Conservation (phyloP, 2,113 vertebrate genomes). For the Macrotus californicus region DNA sequence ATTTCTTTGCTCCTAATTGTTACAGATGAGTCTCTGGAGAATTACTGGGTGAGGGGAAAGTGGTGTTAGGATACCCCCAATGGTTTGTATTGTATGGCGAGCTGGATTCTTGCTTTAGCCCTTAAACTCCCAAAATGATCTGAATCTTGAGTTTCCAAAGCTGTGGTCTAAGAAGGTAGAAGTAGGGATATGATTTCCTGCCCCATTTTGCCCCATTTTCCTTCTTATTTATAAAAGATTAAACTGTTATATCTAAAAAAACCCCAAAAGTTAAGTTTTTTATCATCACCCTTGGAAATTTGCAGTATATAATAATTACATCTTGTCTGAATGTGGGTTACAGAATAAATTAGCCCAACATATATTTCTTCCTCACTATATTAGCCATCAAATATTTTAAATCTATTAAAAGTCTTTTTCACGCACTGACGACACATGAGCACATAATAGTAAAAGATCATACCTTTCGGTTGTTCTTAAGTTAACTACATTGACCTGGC, state of each 20-base stretch:
- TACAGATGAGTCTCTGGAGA: not conserved
- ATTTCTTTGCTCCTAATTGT: not conserved
- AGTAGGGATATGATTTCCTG: not conserved
- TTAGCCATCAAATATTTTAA: not conserved
- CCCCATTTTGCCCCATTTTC: not conserved
- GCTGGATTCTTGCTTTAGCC: not conserved
- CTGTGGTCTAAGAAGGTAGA: not conserved
- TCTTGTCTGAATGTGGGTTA: not conserved
- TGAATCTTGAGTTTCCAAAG: constrained; percentile 9
- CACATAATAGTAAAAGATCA: not conserved
- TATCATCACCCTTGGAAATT: not conserved
- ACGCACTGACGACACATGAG: not conserved
- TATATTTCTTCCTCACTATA: not conserved
- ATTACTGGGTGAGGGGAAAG: not conserved
- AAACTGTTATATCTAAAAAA: not conserved
- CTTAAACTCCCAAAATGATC: not conserved
- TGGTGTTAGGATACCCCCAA: not conserved
- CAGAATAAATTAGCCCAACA: not conserved
- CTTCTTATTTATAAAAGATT: constrained; percentile 17
- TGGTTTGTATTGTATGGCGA: not conserved
- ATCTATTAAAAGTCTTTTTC: constrained; percentile 2
- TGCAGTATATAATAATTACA: not conserved
- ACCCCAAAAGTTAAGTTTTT: not conserved
- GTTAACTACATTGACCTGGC: not conserved
- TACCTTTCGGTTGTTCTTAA: not conserved